These are phyloP conservation scores for Dendrocincla fuliginosa DNA, from an alignment of 2,797 vertebrate genomes.

Conservation along the genomic window DNA sequence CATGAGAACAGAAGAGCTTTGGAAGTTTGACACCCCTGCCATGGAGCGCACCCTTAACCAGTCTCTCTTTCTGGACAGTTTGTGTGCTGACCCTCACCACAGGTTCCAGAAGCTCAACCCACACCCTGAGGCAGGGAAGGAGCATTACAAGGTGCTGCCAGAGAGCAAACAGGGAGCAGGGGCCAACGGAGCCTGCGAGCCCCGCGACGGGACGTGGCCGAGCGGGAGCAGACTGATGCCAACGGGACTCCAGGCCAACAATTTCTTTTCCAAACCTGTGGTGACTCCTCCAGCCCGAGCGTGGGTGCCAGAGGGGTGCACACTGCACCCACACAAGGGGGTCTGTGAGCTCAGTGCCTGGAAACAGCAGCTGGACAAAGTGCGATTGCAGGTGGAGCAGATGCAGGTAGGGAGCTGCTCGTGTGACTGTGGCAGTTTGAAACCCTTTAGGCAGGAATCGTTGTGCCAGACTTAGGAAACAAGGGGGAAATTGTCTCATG, in stretches of 20 bases:
- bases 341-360: conserved; percentile 84
- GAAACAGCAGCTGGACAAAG: conserved; percentile 90
- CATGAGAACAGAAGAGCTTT: conserved; percentile 80
- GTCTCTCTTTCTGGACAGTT: conserved; percentile 81
- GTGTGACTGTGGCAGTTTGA: neutral
- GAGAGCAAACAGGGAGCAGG: conserved; percentile 75
- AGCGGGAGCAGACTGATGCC: conserved; percentile 16
- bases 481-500: neutral
- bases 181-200: conserved; percentile 70
- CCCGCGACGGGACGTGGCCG: conserved; percentile 61
- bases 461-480: neutral
- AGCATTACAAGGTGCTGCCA: conserved; percentile 84
- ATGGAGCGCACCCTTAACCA: conserved; percentile 92
- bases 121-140: conserved; percentile 76
- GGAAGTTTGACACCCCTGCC: conserved; percentile 87
- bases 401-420: conserved; percentile 85
- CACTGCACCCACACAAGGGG: conserved; percentile 69
- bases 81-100: conserved; percentile 84
- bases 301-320: conserved; percentile 81
- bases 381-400: conserved; percentile 90
- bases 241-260: conserved; percentile 68
- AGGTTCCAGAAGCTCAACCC: conserved; percentile 80
- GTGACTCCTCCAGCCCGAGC: conserved; percentile 75
- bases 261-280: conserved; percentile 75
- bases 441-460: neutral